A percentile compares a stretch with the other conserved stretches of the same genome.
Conservation (phyloP, 2,113 vertebrate species). For the Urocynchramus pylzowi region DNA sequence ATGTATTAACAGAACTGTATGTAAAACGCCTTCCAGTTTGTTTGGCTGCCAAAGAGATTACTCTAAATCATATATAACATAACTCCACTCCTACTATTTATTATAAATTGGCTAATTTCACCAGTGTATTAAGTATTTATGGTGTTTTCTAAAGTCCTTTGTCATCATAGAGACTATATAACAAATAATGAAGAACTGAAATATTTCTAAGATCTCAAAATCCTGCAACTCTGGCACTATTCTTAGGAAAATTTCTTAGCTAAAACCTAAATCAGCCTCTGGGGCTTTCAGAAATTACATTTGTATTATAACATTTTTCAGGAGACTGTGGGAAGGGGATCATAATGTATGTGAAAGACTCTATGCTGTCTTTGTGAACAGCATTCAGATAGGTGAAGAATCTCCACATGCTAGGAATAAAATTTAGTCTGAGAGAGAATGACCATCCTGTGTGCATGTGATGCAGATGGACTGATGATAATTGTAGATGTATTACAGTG, state of each 20-base stretch:
- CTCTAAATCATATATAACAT: background rate
- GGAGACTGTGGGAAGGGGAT: background rate
- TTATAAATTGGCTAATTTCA: background rate
- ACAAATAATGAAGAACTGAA: background rate
- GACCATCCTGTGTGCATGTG: background rate
- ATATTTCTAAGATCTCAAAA: background rate
- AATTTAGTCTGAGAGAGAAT: background rate
- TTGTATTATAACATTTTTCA: background rate
- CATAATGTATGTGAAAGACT: background rate
- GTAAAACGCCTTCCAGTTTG: background rate
- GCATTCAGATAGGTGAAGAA: background rate
- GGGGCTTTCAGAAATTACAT: background rate
- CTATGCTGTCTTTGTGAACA: background rate
- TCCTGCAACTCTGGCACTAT: background rate
- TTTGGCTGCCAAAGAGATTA: background rate
- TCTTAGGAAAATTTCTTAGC: background rate
- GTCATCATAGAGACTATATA: background rate
- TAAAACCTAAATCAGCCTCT: background rate
- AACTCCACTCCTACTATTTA: background rate
- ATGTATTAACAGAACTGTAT: background rate
- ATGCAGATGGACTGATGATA: background rate
- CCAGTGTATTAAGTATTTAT: background rate
- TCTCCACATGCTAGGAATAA: background rate
- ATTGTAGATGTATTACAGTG: rapidly evolving
- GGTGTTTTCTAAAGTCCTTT: background rate